Evolutionary conservation across 2,888 invertebrate genomes (phyloP).

Genomic region (Lepidochrysops patricia): DNA sequence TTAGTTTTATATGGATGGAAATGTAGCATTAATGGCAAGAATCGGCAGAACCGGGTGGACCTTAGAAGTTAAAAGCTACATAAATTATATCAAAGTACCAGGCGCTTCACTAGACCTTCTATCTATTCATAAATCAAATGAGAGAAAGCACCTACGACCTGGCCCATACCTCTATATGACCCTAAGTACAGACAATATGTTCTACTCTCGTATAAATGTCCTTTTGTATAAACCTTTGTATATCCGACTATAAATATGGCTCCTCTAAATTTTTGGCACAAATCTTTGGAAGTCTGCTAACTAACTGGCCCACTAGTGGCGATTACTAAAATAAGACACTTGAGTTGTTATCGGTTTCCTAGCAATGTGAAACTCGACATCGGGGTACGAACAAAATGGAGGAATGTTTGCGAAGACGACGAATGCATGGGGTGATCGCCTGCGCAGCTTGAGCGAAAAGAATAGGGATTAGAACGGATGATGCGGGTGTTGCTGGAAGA

Average conservation of each 20-base stretch:
- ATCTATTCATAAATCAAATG: constrained; percentile 57
- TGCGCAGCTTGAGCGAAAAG: constrained; percentile 20
- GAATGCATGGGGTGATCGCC: constrained; percentile 43
- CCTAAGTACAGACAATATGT: constrained; percentile 51
- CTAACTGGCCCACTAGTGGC: constrained; percentile 66
- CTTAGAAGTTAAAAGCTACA: constrained; percentile 52
- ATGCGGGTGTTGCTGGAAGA: constrained; percentile 68
- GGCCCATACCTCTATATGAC: constrained; percentile 59
- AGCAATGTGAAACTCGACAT: constrained; percentile 45
- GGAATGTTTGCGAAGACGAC: constrained; percentile 57
- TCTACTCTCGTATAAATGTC: constrained; percentile 45
- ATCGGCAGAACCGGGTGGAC: constrained; percentile 44
- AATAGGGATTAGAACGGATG: constrained; percentile 49
- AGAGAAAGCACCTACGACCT: constrained; percentile 63
- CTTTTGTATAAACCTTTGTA: constrained; percentile 30
- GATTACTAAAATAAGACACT: constrained; percentile 73
- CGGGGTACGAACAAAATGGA: constrained; percentile 43
- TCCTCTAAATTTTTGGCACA: constrained; percentile 59
- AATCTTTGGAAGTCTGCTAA: constrained; percentile 63
- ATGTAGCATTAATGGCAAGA: constrained; percentile 66
- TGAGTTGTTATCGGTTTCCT: constrained; percentile 64
- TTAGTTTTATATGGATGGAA: constrained; percentile 63
- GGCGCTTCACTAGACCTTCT: constrained; percentile 52
- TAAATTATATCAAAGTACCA: constrained; percentile 53
- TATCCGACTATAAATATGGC: constrained; percentile 46